Conservation (phyloP, 2,888 invertebrate species). For the Agrilus cyanescens region DNA sequence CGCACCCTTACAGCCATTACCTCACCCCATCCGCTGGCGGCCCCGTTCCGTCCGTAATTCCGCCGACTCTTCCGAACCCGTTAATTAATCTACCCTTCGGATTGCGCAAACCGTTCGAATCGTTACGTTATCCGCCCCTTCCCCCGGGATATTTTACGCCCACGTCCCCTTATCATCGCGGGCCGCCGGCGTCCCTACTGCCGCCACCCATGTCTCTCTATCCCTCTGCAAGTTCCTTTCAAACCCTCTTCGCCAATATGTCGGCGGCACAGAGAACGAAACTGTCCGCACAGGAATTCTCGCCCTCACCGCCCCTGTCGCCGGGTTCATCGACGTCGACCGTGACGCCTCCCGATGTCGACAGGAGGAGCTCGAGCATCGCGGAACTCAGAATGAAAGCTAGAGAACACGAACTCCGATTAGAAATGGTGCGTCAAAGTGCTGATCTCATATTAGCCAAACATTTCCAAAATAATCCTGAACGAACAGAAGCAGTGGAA, state of each 20-base stretch:
- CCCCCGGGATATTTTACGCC: slow-evolving; percentile 47
- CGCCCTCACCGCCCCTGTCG: slow-evolving; percentile 43
- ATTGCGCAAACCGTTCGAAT: slow-evolving; percentile 61
- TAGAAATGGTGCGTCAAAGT: slow-evolving; percentile 72
- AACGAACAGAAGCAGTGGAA: too few species aligned
- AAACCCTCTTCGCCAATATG: slow-evolving; percentile 72
- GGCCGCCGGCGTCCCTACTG: slow-evolving; percentile 52
- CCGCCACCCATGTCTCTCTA: slow-evolving; percentile 49
- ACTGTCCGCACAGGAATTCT: slow-evolving; percentile 39
- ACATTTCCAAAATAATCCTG: too few species aligned
- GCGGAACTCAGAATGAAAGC: slow-evolving; percentile 79
- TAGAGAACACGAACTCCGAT: slow-evolving; percentile 74
- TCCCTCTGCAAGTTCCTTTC: slow-evolving; percentile 58
- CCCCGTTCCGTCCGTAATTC: slow-evolving; percentile 52
- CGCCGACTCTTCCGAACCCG: slow-evolving; percentile 70
- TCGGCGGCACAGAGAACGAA: slow-evolving; percentile 51
- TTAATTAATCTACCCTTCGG: slow-evolving; percentile 70
- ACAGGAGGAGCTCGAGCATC: slow-evolving; percentile 76
- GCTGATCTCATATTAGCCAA: too few species aligned
- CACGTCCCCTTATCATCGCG: slow-evolving; percentile 40
- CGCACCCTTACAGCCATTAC: slow-evolving; percentile 82
- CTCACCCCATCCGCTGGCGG: slow-evolving; percentile 51
- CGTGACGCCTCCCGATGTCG: slow-evolving; percentile 52
- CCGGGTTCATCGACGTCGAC: slow-evolving; percentile 37
- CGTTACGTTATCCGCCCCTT: slow-evolving; percentile 56